Base-by-base conservation (phyloP, 2,113 vertebrate genomes). In the Rattus norvegicus region DNA sequence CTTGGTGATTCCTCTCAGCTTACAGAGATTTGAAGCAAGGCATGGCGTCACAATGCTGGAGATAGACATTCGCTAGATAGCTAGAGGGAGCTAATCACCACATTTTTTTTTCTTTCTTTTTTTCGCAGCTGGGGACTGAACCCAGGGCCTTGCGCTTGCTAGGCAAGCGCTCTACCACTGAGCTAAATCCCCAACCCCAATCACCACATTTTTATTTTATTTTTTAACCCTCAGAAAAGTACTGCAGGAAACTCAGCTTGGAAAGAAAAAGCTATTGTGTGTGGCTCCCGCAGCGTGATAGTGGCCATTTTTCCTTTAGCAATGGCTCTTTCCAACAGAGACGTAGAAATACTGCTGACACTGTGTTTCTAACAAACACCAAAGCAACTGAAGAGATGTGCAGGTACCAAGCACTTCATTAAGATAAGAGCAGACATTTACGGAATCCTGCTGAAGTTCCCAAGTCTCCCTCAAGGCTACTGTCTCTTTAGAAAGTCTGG, bases 361-460 rank as follows among this genome's bases (percentile, higher is more conserved):
- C 7, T 52, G 5, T 59, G 70, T 81, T 93, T 92, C 61, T 28
- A 72, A 76, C 22, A 73, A 72, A 95, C 67, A 89, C 17, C 36
- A 75, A 92, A 61, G 39, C 54, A 69, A 85, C 73, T 94, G 65
- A 54, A 47, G 90, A 5, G 73, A n/a, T 39, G 76, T 26, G 72
- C 13, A 89, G 52, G 90, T 81, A 86, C 54, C 20, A 92, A 70
- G 33, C 20, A 26, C 61, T 88, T 91, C 70, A 52, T 93, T 76
- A 76, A 80, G 91, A 73, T 36, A 90, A 91, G 11, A 70, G 67
- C 87, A 92, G 88, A 77, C 9, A 39, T 80, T 79, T 94, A 92
- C 43, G 47, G 93, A 97, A 87, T 73, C 89, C 73, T 92, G 63
- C 47, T 96, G n/a, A 76, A 52, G 7, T 93, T n/a, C 54, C 75